A percentile compares a stretch with the other conserved stretches of the same genome.
These are phyloP conservation scores for Eueremaeus valkanovi DNA, from an alignment of 2,888 invertebrate genomes.

Conservation along the genomic window DNA sequence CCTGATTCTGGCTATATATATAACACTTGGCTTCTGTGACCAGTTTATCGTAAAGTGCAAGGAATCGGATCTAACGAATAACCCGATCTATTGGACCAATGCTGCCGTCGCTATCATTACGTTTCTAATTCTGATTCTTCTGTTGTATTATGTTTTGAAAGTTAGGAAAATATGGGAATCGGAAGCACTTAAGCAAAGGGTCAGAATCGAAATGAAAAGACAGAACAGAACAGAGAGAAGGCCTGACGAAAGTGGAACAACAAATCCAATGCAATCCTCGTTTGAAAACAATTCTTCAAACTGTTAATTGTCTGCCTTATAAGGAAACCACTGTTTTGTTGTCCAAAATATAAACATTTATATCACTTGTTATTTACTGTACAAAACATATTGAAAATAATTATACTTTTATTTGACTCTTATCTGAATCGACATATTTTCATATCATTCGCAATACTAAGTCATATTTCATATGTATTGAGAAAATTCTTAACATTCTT, in stretches of 20 bases:
- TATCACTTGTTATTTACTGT: no score
- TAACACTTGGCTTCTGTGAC: background rate
- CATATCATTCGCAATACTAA: no score
- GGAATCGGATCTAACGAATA: background rate
- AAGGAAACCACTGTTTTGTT: background rate
- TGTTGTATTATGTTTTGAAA: slow-evolving; percentile 4
- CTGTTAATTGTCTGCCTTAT: background rate
- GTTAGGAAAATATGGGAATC: slow-evolving; percentile 21
- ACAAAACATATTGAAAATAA: no score
- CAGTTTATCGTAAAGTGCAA: background rate
- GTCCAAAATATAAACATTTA: no score
- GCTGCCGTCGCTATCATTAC: background rate
- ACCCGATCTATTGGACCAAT: background rate
- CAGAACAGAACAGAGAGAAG: background rate
- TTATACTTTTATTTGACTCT: no score
- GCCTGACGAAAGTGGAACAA: background rate
- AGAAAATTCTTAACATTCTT: no score
- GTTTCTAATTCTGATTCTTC: background rate
- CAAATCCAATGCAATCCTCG: background rate
- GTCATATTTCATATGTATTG: no score
- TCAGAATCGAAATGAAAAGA: slow-evolving; percentile 16
- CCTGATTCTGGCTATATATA: background rate
- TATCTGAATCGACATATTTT: no score
- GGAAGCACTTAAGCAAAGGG: background rate
- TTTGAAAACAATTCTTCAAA: background rate